These are phyloP conservation scores for Nylanderia fulva DNA, from an alignment of 1,140 invertebrate species.

Conservation along the genomic window DNA sequence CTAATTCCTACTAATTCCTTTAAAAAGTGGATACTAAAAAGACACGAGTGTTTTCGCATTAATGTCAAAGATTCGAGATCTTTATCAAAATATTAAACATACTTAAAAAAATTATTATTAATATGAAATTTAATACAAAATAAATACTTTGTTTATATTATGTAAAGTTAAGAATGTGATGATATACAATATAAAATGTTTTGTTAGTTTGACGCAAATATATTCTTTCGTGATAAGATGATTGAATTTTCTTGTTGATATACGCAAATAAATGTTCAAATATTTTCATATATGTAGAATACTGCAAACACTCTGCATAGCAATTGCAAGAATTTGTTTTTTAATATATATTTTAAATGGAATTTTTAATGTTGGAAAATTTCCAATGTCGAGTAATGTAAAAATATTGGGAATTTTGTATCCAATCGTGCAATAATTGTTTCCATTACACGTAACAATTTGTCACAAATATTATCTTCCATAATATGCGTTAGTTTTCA, in stretches of 20 bases:
- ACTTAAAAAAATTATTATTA: background rate
- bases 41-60: background rate
- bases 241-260: background rate
- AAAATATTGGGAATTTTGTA: constrained; percentile 37
- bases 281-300: background rate
- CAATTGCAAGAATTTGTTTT: constrained; percentile 3
- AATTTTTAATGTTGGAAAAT: background rate
- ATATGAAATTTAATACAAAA: background rate
- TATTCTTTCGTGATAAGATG: background rate
- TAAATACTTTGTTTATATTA: background rate
- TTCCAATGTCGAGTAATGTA: background rate
- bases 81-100: constrained; percentile 2
- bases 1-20: background rate
- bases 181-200: background rate
- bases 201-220: background rate
- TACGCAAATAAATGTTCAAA: background rate
- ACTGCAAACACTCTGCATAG: background rate
- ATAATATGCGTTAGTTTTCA: background rate
- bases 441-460: constrained; percentile 17
- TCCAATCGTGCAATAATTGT: constrained; percentile 31
- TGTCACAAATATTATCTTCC: constrained; percentile 45
- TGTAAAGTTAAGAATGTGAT: background rate
- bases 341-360: constrained; percentile 17
- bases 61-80: background rate
- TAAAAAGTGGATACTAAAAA: background rate